Base-by-base conservation (phyloP, 2,113 vertebrate genomes). In the Alligator mississippiensis region DNA sequence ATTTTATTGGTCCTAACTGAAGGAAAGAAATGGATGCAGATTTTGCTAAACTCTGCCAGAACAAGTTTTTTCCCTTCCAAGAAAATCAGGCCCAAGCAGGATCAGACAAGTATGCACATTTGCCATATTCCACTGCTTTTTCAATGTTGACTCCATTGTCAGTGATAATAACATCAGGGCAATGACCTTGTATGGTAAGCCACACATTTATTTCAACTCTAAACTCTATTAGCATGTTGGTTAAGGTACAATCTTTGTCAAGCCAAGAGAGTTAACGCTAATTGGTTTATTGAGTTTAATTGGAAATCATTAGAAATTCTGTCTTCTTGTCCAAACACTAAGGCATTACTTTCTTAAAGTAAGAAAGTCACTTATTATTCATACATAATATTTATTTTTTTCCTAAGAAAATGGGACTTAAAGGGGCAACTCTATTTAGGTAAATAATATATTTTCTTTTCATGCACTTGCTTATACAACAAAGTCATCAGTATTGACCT, bases 251-350 rank as follows among this genome's bases (percentile, higher is more conserved):
- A 89, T 94, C 80, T 89, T 93, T 92, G 93, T 90, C 94, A 95
- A 87, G 80, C 90, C 87, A 55, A 34, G 61, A 77, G 91, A 96
- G 84, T 84, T 93, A 96, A 93, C 90, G 88, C n/a, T 96, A 97
- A 96, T 94, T 94, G 89, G 92, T 94, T 96, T 96, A 96, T 90
- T 90, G 92, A 93, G 78, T 94, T 96, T 90, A 96, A 94, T 90
- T 94, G 90, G 85, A 75, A 92, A 94, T 66, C 78, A 93, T 96
- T 94, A 95, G 93, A 93, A 96, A 93, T 89, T 78, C 82, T 90
- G 61, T 84, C 58, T 0, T 89, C 74, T 90, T 59, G 59, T 79
- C 21, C 55, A 84, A 87, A 28, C 94, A 57, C 27, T 60, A 55
- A 87, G 64, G 87, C 82, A 75, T 61, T 75, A 21, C 85, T 87